Percentiles rank a stretch among this genome's conserved stretches.
These are phyloP conservation scores for Smithornis capensis DNA, from an alignment of 2,113 vertebrate genomes.

Conservation along the genomic window DNA sequence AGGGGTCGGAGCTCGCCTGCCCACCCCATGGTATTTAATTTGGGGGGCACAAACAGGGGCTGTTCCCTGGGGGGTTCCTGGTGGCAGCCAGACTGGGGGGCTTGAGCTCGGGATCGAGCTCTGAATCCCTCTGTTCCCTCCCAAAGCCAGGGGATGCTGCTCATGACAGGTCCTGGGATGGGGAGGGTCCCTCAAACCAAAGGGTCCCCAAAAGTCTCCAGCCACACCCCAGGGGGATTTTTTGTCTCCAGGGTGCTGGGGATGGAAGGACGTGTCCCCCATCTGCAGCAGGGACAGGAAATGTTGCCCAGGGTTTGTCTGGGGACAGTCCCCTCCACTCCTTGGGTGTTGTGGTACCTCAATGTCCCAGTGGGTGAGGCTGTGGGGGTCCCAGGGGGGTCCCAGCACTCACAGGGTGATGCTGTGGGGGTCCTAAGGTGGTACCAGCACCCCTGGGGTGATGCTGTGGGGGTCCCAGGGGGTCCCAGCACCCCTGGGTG, in stretches of 20 bases:
- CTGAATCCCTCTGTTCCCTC: no score
- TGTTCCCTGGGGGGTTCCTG: neutral
- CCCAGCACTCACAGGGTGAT: rapidly evolving
- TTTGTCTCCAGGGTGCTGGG: neutral
- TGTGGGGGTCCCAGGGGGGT: rapidly evolving
- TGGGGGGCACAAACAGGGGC: neutral
- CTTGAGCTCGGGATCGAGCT: no score
- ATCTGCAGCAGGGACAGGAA: neutral
- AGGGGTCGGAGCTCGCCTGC: neutral
- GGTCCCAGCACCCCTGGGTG: rapidly evolving
- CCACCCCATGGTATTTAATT: rapidly evolving
- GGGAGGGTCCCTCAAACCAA: no score
- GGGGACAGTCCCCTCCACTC: rapidly evolving
- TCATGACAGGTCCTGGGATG: no score
- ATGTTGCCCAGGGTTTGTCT: rapidly evolving
- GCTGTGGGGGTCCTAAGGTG: neutral
- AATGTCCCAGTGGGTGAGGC: rapidly evolving
- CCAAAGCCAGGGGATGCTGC: no score
- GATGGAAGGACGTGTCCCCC: rapidly evolving
- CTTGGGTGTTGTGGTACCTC: rapidly evolving
- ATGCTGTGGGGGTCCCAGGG: neutral
- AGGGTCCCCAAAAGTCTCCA: no score
- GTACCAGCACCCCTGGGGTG: rapidly evolving
- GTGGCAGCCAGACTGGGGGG: no score
- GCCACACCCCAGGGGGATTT: rapidly evolving